Conservation (phyloP, 2,113 vertebrate genomes). For the Sceloporus undulatus region DNA sequence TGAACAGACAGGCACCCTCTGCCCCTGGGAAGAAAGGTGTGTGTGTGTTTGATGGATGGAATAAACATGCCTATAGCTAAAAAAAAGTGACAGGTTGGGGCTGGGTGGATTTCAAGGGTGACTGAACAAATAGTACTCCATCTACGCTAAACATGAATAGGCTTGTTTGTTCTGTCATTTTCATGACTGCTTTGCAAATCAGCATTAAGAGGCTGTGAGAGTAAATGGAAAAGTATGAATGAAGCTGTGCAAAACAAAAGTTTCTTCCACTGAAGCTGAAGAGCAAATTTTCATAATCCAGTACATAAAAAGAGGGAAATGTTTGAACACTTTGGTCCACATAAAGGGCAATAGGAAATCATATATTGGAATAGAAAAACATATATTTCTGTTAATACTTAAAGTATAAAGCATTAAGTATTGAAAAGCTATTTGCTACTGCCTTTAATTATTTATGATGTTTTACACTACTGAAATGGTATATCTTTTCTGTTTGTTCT, state of each 20-base stretch:
- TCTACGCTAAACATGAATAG: neutral
- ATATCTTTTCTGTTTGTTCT: neutral
- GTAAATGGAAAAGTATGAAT: conserved; percentile 22
- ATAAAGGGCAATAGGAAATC: neutral
- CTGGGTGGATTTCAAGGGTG: neutral
- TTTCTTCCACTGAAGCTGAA: neutral
- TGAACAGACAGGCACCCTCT: too few relatives aligned
- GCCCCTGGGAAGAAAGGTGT: too few relatives aligned
- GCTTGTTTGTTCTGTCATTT: neutral
- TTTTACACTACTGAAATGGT: neutral
- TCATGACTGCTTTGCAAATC: conserved; percentile 9
- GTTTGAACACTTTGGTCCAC: neutral
- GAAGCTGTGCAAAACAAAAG: conserved; percentile 10
- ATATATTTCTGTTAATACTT: conserved; percentile 2
- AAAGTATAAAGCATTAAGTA: conserved; percentile 7
- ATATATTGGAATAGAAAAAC: neutral
- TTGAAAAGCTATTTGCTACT: neutral
- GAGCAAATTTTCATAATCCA: neutral
- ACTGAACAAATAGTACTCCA: neutral
- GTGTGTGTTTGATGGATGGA: too few relatives aligned
- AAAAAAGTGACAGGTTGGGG: too few relatives aligned
- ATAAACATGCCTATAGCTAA: too few relatives aligned
- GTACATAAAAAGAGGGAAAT: conserved; percentile 21
- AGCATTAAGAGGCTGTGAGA: neutral
- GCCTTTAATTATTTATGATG: neutral